These are phyloP conservation scores for Dromas ardeola DNA, from an alignment of 2,113 vertebrate genomes.

Conservation along the genomic window DNA sequence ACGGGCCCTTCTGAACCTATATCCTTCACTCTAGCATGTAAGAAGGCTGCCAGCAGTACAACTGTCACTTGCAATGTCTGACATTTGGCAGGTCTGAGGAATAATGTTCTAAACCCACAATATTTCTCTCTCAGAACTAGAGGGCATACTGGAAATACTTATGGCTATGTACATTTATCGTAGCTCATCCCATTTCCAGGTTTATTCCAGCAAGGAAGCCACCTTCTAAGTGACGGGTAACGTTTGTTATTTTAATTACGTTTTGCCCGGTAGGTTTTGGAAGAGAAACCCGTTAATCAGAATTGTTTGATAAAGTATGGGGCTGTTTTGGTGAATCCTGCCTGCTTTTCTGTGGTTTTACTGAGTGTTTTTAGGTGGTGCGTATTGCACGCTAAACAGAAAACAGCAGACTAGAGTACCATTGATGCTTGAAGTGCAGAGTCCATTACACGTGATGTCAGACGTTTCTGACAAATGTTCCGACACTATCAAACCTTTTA, in stretches of 20 bases:
- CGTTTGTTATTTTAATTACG: not conserved
- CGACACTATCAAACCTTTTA: conserved; percentile 78
- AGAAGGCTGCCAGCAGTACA: not conserved
- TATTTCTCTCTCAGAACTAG: not conserved
- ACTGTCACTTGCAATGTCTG: not conserved
- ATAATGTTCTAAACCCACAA: not conserved
- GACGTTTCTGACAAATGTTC: conserved; percentile 79
- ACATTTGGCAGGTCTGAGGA: not conserved
- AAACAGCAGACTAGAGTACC: conserved; percentile 21
- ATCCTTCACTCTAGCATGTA: not conserved
- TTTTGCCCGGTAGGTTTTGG: not conserved
- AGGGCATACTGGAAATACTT: not conserved
- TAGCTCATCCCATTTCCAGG: not conserved
- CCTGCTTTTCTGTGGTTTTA: not conserved
- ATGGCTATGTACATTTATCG: not conserved
- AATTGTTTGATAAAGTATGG: not conserved
- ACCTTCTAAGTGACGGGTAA: not conserved
- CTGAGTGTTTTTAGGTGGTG: not conserved
- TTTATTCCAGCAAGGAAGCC: not conserved
- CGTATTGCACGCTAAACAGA: not conserved
- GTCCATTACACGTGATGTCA: conserved; percentile 63
- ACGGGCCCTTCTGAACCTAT: conserved; percentile 2
- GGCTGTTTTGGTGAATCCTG: not conserved
- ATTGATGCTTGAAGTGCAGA: conserved; percentile 30
- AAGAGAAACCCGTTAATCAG: not conserved